Evolutionary conservation across 1,140 invertebrate genomes (phyloP), one percentile per base, ranked within the genome.

Genomic region (Microvelia longipes): DNA sequence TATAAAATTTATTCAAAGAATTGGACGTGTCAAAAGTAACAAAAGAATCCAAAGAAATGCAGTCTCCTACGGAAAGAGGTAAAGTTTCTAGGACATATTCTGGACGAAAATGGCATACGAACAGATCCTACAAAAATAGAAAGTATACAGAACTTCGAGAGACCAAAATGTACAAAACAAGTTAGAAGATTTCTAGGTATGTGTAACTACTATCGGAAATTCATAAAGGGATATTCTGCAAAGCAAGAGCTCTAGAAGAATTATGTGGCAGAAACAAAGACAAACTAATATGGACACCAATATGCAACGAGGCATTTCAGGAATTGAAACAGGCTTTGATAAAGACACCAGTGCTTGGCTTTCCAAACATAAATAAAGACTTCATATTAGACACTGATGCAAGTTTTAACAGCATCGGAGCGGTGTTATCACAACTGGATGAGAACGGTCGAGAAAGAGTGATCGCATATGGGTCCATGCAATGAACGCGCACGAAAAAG

Each of bases 351-450:
- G 65, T 78, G 13, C 25, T 82, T 1, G 74, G 78, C 69, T 74
- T 77, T 30, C 78, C 78, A 1, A 77, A 80, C 68, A 79, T 79
- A 71, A 61, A 19, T 30, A 76, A 77, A 75, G 0, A 15, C 0
- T 80, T 78, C 27, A 72, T 76, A 15, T 5, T 77, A 27, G 75
- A 75, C 1, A 78, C 75, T 1, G 78, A 80, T 70, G 77, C 77
- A n/a, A 73, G 69, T 19, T 71, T 74, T 29, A 70, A 69, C 27
- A 19, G 5, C 35, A 11, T 50, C 5, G 35, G 35, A 50, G 35
- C 35, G 19, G 35, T 50, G 5, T 19, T 50, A 11, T 50, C 35
- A 5, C 35, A 50, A 50, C 35, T 19, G 5, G 5, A 50, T 19
- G 5, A 5, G 5, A 19, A 50, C 35, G 35, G 35, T 11, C n/a